Base-by-base conservation (phyloP, 2,888 invertebrate species). In the Poecilus cupreus region DNA sequence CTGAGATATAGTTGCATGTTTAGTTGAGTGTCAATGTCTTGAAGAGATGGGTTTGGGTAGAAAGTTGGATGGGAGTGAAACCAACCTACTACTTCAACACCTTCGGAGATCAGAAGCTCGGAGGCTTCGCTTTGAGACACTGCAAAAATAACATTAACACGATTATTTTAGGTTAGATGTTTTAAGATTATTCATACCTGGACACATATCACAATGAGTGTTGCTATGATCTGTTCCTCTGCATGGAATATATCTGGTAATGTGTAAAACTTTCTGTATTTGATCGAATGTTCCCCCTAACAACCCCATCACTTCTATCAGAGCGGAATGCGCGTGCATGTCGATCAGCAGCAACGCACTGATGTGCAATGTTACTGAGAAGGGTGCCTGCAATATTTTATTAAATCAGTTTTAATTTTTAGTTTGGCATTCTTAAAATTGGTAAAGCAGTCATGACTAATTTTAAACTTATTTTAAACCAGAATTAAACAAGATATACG, bases 171-270 rank as follows among this genome's bases (percentile, higher is more conserved):
- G n/a, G n/a, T 22, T 74, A 16, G 4, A 22, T 43, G 13, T 49
- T 11, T 24, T 46, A 46, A 24, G 20, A 8, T 18, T 83, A n/a
- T n/a, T n/a, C n/a, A n/a, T n/a, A 93, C 93, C 93, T 0, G 95
- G 94, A 85, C 94, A 94, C 94, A 95, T 95, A 84, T 95, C 95
- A 87, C 95, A 95, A 89, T 94, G 94, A 78, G 94, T 93, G 4
- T 91, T 89, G 77, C 92, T 92, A 77, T 92, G 92, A 24, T 91
- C 91, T 18, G 93, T 90, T 83, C 94, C 94, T 78, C 90, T 90
- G 84, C 94, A 94, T 0, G 93, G 92, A 13, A 92, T 90, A 86
- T 94, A 94, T 80, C 89, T 88, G 32, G 87, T 88, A 82, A 93
- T 89, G 18, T 87, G 87, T 32, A 93, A 86, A 24, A 86, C 86